These are phyloP conservation scores for Zeuzera pyrina DNA, from an alignment of 2,888 invertebrate genomes.

Conservation along the genomic window DNA sequence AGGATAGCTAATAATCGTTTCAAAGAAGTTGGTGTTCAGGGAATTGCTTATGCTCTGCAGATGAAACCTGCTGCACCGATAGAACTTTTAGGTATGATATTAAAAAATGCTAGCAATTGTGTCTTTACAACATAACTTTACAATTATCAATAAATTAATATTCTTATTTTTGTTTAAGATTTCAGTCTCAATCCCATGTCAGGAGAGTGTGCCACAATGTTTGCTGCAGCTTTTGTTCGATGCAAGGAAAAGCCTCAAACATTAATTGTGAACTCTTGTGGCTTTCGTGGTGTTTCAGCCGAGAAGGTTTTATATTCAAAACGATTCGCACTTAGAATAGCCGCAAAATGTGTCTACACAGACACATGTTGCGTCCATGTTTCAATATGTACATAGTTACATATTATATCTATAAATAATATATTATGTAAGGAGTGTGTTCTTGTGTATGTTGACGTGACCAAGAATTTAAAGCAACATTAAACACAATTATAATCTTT, in stretches of 20 bases:
- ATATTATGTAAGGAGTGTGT: no score
- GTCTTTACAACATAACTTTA: no score
- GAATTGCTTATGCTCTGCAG: slow-evolving; percentile 66
- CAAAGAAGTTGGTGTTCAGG: slow-evolving; percentile 66
- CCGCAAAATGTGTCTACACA: no score
- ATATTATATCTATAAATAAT: no score
- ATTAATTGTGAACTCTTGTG: slow-evolving; percentile 70
- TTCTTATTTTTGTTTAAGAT: slow-evolving; percentile 42
- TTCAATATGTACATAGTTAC: no score
- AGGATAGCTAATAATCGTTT: slow-evolving; percentile 72
- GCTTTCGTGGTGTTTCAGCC: slow-evolving; percentile 65
- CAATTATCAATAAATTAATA: slow-evolving; percentile 1
- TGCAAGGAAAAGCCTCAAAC: slow-evolving; percentile 68
- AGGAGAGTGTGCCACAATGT: slow-evolving; percentile 71
- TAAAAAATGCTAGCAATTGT: no score
- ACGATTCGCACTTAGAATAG: no score
- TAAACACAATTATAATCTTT: no score
- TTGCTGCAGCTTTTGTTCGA: slow-evolving; percentile 72
- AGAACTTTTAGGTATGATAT: slow-evolving; percentile 44
- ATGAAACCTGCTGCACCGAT: slow-evolving; percentile 63
- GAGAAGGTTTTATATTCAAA: slow-evolving; percentile 41
- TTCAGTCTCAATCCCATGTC: slow-evolving; percentile 76
- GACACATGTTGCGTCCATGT: no score
- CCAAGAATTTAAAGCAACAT: no score
- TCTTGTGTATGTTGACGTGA: no score